Evolutionary conservation across 1,140 invertebrate species (phyloP).

Genomic region (Hermatobates lingyangjiaoensis): DNA sequence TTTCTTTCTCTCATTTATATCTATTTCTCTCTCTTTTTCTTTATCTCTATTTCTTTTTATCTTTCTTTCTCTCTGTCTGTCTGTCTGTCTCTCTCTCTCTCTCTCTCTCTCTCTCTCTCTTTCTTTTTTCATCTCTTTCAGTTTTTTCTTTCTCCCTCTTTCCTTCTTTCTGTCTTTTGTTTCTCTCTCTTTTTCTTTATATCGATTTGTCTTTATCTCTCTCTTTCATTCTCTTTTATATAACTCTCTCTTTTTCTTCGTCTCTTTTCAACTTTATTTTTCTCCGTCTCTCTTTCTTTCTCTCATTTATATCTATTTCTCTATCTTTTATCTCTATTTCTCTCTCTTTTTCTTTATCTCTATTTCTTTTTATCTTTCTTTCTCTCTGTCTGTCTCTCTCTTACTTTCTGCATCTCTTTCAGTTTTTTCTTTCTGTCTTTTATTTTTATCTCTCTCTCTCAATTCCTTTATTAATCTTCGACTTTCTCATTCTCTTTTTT

Average conservation of each 20-base stretch:
- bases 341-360: slow-evolving; percentile 17
- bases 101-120: slow-evolving; percentile 11
- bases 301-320: slow-evolving; percentile 15
- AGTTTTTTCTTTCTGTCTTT: neutral
- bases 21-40: slow-evolving; percentile 7
- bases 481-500: too few species aligned
- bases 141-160: slow-evolving; percentile 13
- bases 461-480: too few species aligned
- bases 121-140: slow-evolving; percentile 14
- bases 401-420: neutral
- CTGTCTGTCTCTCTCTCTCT: slow-evolving; percentile 10
- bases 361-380: neutral
- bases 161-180: slow-evolving; percentile 15
- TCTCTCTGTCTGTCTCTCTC: neutral
- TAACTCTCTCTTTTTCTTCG: neutral
- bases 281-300: slow-evolving; percentile 14
- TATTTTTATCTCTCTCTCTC: too few species aligned
- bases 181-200: slow-evolving; percentile 15
- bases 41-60: slow-evolving; percentile 5
- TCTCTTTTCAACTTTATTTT: slow-evolving; percentile 13
- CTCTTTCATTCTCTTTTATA: neutral
- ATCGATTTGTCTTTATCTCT: slow-evolving; percentile 14
- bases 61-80: slow-evolving; percentile 9
- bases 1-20: slow-evolving; percentile 13
- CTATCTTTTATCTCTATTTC: slow-evolving; percentile 15